Evolutionary conservation across 2,797 vertebrate genomes (phyloP), one percentile per base, ranked within the genome.

Genomic region (Acipenser transmontanus): DNA sequence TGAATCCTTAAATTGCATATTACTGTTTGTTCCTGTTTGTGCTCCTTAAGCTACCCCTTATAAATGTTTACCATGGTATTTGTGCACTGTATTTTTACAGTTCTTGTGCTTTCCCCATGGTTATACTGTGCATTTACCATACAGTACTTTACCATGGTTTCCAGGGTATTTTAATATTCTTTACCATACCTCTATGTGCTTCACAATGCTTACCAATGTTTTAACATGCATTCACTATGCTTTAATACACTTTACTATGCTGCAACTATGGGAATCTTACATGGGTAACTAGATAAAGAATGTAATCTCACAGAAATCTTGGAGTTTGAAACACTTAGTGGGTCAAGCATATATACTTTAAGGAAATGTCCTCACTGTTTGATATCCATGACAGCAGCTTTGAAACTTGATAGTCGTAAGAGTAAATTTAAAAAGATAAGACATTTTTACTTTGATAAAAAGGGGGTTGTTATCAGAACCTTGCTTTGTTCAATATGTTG

Each of bases 401-500:
- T 11, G 61, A 60, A 47, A 63, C 34, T 66, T 51, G 50, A 7
- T 17, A 51, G 60, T 48, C 66, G 68, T 66, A 6, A 64, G 50
- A 59, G 67, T 54, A 49, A 61, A 66, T 68, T 50, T 62, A 34
- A 67, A 68, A n/a, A 64, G 70, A 72, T 72, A 72, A 72, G 66
- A 51, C 63, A 34, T 50, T 56, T 8, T 17, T 61, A 67, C 10
- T 60, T 56, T 63, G 68, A 51, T 61, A 65, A 70, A 34, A 34
- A 34, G 34, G 34, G 34, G 61, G 69, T 67, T 65, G 47, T 68
- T 72, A 71, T 77, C 71, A 67, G 66, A 57, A 57, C 9, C 63
- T 59, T 62, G 62, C 63, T 72, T 69, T 68, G 74, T 66, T 70
- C 72, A 72, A 73, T 67, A 71, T 69, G 74, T 72, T 63, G 65